Base-by-base conservation (phyloP, 2,888 invertebrate genomes). In the Aricia artaxerxes region DNA sequence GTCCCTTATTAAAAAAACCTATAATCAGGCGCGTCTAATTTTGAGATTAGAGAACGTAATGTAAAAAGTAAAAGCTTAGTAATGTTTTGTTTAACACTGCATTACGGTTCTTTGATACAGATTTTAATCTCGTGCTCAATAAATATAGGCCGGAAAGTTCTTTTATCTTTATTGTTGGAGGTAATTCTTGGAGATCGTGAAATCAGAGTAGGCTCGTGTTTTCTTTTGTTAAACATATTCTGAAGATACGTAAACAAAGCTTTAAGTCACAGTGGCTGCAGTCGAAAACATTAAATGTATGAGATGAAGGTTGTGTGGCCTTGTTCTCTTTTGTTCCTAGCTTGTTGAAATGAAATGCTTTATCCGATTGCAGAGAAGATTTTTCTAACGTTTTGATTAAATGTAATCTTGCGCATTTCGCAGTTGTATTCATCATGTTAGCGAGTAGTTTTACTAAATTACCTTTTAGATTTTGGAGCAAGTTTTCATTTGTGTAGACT, bases 111-210 rank as follows among this genome's bases (percentile, higher is more conserved):
- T 79, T 75, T 79, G 73, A 82, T 80, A 81, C 79, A 80, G 79
- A 82, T 82, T 82, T 82, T 82, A 82, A 82, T 82, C 82, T 82
- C 79, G 79, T 79, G 80, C 80, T 82, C 81, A 82, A 82, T 82
- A 82, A 82, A 82, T 82, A 81, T 82, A 81, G 82, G 80, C 80
- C 82, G 81, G 82, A 81, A 82, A 80, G 81, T 78, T 80, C 77
- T 81, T 81, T 80, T 82, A 82, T 82, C 82, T 79, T 75, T 81
- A 80, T 82, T 82, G 81, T 82, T 79, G 80, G 79, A 80, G 64
- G 77, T 81, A 81, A 81, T 82, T 82, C 81, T 81, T 82, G 79
- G 73, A 78, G 73, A 79, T 81, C 76, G 78, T 79, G 82, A 81
- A 79, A 82, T 81, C 78, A 78, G 80, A 81, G 81, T 80, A 81